Conservation (phyloP, 2,113 vertebrate species). For the Pollachius pollachius region DNA sequence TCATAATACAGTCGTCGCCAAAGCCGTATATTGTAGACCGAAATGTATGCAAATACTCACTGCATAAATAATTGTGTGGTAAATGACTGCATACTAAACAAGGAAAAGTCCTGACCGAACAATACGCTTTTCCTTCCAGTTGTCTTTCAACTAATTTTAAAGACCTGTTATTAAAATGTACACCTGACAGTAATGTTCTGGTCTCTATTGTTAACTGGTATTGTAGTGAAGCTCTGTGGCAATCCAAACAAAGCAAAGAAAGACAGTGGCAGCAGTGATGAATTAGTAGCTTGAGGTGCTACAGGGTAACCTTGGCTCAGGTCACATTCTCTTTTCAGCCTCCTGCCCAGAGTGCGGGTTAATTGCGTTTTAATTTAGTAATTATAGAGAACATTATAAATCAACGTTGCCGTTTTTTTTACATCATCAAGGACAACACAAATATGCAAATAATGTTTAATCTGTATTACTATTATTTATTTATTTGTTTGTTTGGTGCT, state of each 20-base stretch:
- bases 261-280: conserved; percentile 31
- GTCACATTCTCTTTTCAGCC: conserved; percentile 7
- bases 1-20: too few relatives aligned
- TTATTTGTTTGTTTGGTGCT: too few relatives aligned
- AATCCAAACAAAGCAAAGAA: conserved; percentile 23
- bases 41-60: too few relatives aligned
- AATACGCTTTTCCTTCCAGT: too few relatives aligned
- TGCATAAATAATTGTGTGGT: too few relatives aligned
- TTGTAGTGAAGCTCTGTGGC: conserved; percentile 30
- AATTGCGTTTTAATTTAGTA: neutral
- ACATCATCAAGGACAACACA: neutral
- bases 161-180: too few relatives aligned
- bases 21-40: too few relatives aligned
- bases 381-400: neutral
- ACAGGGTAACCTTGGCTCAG: conserved; percentile 35
- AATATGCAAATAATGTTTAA: conserved; percentile 5
- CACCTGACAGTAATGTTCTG: too few relatives aligned
- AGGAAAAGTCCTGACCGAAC: too few relatives aligned
- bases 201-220: neutral
- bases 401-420: neutral
- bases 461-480: too few relatives aligned
- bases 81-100: too few relatives aligned
- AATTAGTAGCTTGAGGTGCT: conserved; percentile 25
- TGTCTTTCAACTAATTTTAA: too few relatives aligned
- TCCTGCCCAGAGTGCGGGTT: neutral